Base-by-base conservation (phyloP, 2,888 invertebrate genomes). In the Ophion ellenae region DNA sequence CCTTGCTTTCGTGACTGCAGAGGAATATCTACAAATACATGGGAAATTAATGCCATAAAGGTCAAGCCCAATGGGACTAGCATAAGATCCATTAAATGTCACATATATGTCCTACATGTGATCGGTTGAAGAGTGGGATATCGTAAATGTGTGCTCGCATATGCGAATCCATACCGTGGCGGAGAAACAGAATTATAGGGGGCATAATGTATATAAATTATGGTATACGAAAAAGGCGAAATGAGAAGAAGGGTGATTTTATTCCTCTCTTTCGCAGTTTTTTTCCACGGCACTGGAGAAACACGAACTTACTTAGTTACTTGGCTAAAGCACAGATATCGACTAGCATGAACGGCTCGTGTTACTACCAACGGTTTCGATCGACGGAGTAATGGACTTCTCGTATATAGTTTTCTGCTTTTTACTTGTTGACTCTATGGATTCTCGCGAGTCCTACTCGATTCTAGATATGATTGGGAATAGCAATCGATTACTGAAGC, bases 291-390 rank as follows among this genome's bases (percentile, higher is more conserved):
- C 57, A 11, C 57, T 17, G 67, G 4, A 59, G 79, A 85, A 82
- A 86, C 75, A 71, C 69, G 86, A 88, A 76, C 84, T 83, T 71
- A 61, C 81, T 40, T 45, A 78, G 77, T 77, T 87, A 81, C 87
- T 87, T 83, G 84, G 79, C 80, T 75, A 75, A 81, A 69, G 86
- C 79, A 86, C 87, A 88, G 79, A 83, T 86, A 86, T 88, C 86
- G 79, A 81, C 80, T 88, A 79, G 84, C 85, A 84, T 83, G 67
- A 81, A 84, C 75, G 84, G 81, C 86, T 82, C 79, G 20, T 53
- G 81, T 84, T 83, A 66, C 77, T 10, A 47, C 17, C 36, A 73
- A 73, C 63, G 64, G 24, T 28, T 45, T 24, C 57, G 40, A 64
- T 57, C 59, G 57, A 57, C 28, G 45, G 14, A 78, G 71, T 75